Evolutionary conservation across 1,140 invertebrate species (phyloP), one percentile per base, ranked within the genome.

Genomic region (Caenorhabditis inopinata): DNA sequence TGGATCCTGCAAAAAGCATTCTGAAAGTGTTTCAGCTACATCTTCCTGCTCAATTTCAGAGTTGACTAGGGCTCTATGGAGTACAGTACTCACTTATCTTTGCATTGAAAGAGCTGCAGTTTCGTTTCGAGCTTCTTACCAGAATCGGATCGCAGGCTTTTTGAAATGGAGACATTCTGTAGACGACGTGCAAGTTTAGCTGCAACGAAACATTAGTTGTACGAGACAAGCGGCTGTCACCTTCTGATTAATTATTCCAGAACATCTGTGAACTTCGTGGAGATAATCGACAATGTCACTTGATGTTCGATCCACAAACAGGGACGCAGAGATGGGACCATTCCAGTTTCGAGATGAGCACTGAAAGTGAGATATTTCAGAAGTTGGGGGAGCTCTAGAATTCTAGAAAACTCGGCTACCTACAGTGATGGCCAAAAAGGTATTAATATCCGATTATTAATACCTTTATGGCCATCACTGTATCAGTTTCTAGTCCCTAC

Each of bases 301-400:
- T 5, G 62, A 74, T 12, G 29, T 51, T n/a, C 78, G 45, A 51
- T 79, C 78, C 16, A 79, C 78, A 12, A 79, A 75, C 1, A 74
- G 45, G 27, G 78, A 58, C 9, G 74, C 25, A 0, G 78, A 79
- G 7, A 79, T 79, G 14, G 78, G 78, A 5, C 78, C 78, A 23
- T 79, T 46, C 78, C 78, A 79, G 11, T 68, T 68, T 38, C 58
- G 58, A 68, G 58, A 68, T 9, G 58, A 68, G 21, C 58, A 68
- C 58, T 68, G 58, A 21, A 68, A 68, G 1, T 29, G 21, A 2
- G 11, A 2, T 68, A 14, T 32, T 32, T 58, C 35, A 32, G 3
- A 42, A 42, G 5, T 42, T 42, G 38, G 38, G 38, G n/a, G n/a
- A n/a, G n/a, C n/a, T n/a, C n/a, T n/a, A n/a, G n/a, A n/a, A n/a